Evolutionary conservation across 2,888 invertebrate genomes (phyloP).

Genomic region (Norana najaformis): DNA sequence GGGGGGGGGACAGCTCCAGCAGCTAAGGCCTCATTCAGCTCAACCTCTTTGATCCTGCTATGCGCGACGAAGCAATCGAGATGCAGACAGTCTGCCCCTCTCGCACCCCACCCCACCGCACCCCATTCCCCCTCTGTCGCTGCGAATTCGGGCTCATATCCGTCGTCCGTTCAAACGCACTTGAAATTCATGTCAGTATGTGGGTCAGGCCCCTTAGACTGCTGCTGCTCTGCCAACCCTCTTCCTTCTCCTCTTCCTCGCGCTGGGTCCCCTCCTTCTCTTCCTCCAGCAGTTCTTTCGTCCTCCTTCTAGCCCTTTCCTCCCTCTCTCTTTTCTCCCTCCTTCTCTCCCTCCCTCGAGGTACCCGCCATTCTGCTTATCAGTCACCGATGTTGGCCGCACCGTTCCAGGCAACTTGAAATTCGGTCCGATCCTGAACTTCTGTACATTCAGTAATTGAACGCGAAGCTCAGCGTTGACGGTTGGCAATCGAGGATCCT

Average conservation of each 20-base stretch:
- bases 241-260: background rate
- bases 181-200: background rate
- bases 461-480: background rate
- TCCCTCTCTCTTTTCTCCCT: background rate
- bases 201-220: background rate
- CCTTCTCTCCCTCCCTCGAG: background rate
- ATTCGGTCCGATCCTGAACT: background rate
- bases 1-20: background rate
- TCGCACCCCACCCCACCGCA: background rate
- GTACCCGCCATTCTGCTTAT: background rate
- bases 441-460: background rate
- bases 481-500: background rate
- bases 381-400: too few relatives aligned
- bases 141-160: background rate
- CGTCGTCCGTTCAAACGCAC: slow-evolving; percentile 5
- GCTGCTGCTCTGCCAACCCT: background rate
- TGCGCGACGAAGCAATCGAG: slow-evolving; percentile 13
- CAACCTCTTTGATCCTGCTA: background rate
- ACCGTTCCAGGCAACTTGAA: slow-evolving; percentile 6
- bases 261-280: background rate
- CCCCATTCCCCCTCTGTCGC: too few relatives aligned
- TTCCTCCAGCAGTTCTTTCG: background rate
- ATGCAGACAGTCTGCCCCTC: background rate
- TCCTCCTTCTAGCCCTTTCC: background rate
- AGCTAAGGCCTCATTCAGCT: background rate